phyloP scores from a whole-genome alignment of 2,888 invertebrate species.

The Microctonus brassicae region DNA sequence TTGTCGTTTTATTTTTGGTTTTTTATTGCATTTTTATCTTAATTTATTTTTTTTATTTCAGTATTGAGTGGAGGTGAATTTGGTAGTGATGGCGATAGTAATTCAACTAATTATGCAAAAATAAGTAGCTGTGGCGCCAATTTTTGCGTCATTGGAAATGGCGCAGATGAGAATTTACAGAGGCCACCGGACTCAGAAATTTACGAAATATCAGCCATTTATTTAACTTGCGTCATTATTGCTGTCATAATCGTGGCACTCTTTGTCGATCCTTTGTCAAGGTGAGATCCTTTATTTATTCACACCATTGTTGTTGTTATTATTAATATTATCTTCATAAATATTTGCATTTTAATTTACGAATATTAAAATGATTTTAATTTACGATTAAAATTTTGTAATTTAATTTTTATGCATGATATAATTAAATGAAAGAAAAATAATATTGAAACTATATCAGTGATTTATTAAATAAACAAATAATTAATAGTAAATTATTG shows the following conservation, averaged over 20 bases:
- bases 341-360: too few species aligned
- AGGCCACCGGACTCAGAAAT: constrained; percentile 88
- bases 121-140: constrained; percentile 82
- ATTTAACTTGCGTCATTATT: constrained; percentile 86
- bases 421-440: too few species aligned
- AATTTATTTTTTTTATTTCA: constrained; percentile 62
- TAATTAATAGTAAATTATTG: too few species aligned
- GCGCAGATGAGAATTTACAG: constrained; percentile 81
- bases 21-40: neutral
- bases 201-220: constrained; percentile 90
- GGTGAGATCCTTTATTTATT: constrained; percentile 72
- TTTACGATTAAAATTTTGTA: too few species aligned
- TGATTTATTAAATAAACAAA: too few species aligned
- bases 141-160: constrained; percentile 82
- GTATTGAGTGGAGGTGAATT: constrained; percentile 85
- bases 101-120: constrained; percentile 67
- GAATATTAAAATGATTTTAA: too few species aligned
- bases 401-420: too few species aligned
- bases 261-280: constrained; percentile 90
- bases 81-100: constrained; percentile 69
- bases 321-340: neutral
- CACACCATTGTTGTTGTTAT: neutral
- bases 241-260: constrained; percentile 90
- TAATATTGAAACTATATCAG: too few species aligned
- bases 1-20: neutral